These are phyloP conservation scores for Folsomia candida DNA, from an alignment of 2,888 invertebrate species.

Conservation along the genomic window DNA sequence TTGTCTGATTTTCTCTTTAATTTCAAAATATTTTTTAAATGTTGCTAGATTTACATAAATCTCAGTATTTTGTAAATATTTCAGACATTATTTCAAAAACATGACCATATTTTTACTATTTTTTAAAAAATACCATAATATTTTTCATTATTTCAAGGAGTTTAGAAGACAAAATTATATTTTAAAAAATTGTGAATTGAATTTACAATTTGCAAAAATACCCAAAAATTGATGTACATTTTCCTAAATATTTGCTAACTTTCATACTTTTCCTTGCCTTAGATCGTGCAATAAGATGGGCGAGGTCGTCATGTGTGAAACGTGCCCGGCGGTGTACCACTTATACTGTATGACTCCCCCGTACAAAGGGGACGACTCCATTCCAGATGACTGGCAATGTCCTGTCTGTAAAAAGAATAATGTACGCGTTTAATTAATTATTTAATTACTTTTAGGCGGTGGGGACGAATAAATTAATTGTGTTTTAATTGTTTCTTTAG, in stretches of 20 bases:
- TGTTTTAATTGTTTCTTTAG: slow-evolving; percentile 52
- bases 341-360: slow-evolving; percentile 95
- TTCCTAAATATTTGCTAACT: not conserved
- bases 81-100: too few relatives aligned
- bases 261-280: slow-evolving; percentile 45
- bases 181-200: too few relatives aligned
- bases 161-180: too few relatives aligned
- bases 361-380: slow-evolving; percentile 72
- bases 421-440: slow-evolving; percentile 55
- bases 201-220: too few relatives aligned
- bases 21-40: too few relatives aligned
- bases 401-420: slow-evolving; percentile 87
- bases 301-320: slow-evolving; percentile 94
- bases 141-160: too few relatives aligned
- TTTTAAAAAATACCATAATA: too few relatives aligned
- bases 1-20: too few relatives aligned
- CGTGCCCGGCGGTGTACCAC: slow-evolving; percentile 97
- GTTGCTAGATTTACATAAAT: too few relatives aligned
- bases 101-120: too few relatives aligned
- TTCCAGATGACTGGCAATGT: slow-evolving; percentile 97
- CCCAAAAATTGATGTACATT: too few relatives aligned
- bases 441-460: not conserved
- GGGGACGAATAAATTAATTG: not conserved
- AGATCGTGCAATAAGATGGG: slow-evolving; percentile 87
- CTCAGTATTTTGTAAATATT: not conserved